Conservation (phyloP, 1,140 invertebrate species). For the Triops longicaudatus region DNA sequence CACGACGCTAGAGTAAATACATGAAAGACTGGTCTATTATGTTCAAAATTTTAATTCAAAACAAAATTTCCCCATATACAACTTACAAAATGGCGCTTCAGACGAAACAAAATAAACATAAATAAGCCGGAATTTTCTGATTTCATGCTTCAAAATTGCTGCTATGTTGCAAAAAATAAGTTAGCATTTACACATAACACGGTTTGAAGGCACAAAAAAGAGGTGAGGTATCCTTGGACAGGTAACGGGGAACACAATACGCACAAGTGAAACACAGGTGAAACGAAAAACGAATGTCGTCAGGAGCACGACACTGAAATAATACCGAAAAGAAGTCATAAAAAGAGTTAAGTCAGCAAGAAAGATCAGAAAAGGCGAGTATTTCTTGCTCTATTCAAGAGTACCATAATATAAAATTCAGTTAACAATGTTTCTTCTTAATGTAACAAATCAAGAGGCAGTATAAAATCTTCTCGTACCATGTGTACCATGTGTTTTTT, state of each 20-base stretch:
- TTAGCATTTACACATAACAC: slow-evolving; percentile 11
- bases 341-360: background rate
- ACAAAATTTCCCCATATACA: slow-evolving; percentile 12
- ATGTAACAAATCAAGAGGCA: background rate
- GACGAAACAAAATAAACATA: background rate
- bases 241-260: slow-evolving; percentile 7
- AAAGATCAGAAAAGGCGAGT: background rate
- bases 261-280: background rate
- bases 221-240: slow-evolving; percentile 10
- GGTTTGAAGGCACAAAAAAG: background rate
- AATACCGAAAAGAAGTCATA: background rate
- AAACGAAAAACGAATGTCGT: background rate
- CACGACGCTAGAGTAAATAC: too few species aligned
- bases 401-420: background rate
- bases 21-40: too few species aligned
- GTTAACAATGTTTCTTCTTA: background rate
- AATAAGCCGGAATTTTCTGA: slow-evolving; percentile 1
- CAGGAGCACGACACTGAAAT: background rate
- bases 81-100: background rate
- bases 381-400: background rate
- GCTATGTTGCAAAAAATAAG: slow-evolving; percentile 13
- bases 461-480: background rate
- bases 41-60: background rate
- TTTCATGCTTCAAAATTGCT: background rate
- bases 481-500: background rate